Conservation (phyloP, 2,113 vertebrate genomes). For the Parus major region DNA sequence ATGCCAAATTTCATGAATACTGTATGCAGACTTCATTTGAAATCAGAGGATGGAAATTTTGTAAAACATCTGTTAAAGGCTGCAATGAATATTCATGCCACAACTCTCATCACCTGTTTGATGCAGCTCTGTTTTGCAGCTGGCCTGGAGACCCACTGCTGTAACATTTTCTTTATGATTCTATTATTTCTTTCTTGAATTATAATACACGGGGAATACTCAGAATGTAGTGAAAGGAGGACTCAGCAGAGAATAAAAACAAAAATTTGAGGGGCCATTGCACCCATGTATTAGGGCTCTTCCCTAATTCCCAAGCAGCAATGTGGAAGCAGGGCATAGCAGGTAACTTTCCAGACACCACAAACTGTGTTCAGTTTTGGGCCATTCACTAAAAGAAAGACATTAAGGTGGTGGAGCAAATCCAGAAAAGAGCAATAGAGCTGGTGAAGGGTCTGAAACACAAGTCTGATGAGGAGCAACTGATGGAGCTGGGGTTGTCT, state of each 20-base stretch:
- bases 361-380: background rate
- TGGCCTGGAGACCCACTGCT: background rate
- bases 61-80: conserved; percentile 36
- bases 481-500: background rate
- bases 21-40: background rate
- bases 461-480: background rate
- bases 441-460: background rate
- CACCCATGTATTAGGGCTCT: background rate
- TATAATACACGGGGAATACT: background rate
- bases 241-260: background rate
- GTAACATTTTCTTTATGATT: background rate
- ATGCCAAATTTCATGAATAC: background rate
- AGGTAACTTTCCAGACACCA: background rate
- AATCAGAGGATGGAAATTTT: background rate
- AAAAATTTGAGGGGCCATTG: background rate
- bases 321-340: background rate
- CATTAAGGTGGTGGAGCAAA: fast-evolving
- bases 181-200: background rate
- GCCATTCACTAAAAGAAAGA: background rate
- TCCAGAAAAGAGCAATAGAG: background rate
- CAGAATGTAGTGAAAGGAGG: background rate
- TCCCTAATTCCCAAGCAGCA: background rate
- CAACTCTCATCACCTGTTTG: background rate
- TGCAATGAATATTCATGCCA: conserved; percentile 46
- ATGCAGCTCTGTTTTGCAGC: background rate